phyloP scores from a whole-genome alignment of 2,797 vertebrate species.

The Lacerta agilis region DNA sequence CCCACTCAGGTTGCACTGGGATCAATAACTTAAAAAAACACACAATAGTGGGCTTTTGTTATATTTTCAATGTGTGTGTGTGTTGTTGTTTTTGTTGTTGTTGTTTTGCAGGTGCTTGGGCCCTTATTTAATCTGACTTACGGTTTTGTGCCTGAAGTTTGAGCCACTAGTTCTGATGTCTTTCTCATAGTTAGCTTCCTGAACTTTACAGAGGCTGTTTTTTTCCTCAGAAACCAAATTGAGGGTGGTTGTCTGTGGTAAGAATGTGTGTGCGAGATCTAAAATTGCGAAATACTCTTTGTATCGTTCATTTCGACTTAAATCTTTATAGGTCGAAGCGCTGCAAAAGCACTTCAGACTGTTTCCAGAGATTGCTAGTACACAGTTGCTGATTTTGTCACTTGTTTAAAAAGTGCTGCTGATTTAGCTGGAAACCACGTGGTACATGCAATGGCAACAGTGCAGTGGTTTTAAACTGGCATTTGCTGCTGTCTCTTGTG shows the following conservation, averaged over 20 bases:
- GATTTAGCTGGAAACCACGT: slow-evolving; percentile 44
- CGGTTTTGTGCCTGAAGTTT: slow-evolving; percentile 45
- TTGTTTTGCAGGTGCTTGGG: slow-evolving; percentile 19
- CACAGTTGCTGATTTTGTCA: background rate
- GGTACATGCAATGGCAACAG: slow-evolving; percentile 21
- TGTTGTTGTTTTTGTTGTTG: too few relatives aligned
- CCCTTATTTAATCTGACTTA: slow-evolving; percentile 38
- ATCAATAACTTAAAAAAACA: slow-evolving; percentile 39
- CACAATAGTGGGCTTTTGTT: slow-evolving; percentile 9
- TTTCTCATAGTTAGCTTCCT: slow-evolving; percentile 27
- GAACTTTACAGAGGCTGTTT: slow-evolving; percentile 18
- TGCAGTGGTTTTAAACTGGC: background rate
- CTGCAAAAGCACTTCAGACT: background rate
- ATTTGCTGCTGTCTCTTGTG: slow-evolving; percentile 8
- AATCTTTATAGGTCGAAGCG: background rate
- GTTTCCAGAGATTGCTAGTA: background rate
- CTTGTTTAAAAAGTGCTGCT: slow-evolving; percentile 36
- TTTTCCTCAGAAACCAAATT: background rate
- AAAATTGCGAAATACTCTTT: slow-evolving; percentile 4
- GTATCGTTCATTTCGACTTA: slow-evolving; percentile 6
- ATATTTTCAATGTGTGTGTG: slow-evolving; percentile 16
- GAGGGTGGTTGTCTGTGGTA: slow-evolving; percentile 22
- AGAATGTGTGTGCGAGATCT: background rate
- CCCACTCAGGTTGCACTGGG: background rate
- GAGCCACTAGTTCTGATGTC: slow-evolving; percentile 27